Evolutionary conservation across 2,113 vertebrate species (phyloP).

Genomic region (Plecturocebus donacophilus): DNA sequence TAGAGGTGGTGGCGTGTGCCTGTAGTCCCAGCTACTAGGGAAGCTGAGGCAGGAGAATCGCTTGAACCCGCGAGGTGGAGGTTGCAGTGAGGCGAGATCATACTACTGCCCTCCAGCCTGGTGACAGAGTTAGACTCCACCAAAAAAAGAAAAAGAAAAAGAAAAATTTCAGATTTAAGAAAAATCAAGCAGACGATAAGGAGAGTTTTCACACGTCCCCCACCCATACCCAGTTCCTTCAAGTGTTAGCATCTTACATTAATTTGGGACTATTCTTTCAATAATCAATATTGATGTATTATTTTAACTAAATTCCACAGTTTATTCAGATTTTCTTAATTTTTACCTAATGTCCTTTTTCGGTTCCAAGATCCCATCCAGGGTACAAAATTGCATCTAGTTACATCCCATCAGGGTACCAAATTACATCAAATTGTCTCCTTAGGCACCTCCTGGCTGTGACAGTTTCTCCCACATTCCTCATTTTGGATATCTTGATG

Average conservation of each 20-base stretch:
- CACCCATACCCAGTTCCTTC: neutral
- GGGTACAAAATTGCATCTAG: neutral
- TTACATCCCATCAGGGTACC: too few relatives aligned
- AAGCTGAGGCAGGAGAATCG: too few relatives aligned
- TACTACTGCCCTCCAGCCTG: too few relatives aligned
- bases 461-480: neutral
- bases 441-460: neutral
- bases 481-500: neutral
- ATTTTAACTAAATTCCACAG: neutral
- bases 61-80: too few relatives aligned
- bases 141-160: neutral
- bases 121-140: too few relatives aligned
- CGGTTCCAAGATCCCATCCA: too few relatives aligned
- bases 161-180: neutral
- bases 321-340: neutral
- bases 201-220: neutral
- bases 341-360: neutral
- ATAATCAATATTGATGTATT: neutral
- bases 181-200: neutral
- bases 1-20: too few relatives aligned
- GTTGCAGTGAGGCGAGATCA: too few relatives aligned
- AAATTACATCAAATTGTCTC: neutral
- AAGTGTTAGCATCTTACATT: neutral
- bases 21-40: too few relatives aligned
- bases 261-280: neutral